Conservation (phyloP, 1,140 invertebrate species). For the Ostrea edulis region DNA sequence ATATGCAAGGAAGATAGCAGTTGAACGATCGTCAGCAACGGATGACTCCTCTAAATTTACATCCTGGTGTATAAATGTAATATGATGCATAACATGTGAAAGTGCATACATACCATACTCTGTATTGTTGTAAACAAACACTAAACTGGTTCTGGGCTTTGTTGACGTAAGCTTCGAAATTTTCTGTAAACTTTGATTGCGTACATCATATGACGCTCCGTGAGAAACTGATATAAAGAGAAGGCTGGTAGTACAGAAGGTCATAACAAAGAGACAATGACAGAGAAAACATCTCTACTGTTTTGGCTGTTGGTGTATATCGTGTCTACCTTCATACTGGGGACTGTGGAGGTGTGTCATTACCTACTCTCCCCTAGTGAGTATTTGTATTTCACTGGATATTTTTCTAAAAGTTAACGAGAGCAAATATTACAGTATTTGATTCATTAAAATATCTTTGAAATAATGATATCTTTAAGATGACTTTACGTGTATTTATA, state of each 20-base stretch:
- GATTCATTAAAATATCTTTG: no score
- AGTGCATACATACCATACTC: neutral
- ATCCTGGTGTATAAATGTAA: neutral
- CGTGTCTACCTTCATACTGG: neutral
- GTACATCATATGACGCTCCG: neutral
- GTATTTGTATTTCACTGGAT: neutral
- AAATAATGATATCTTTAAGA: neutral
- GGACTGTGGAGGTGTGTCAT: neutral
- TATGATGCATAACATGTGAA: neutral
- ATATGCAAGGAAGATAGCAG: neutral
- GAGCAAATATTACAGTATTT: neutral
- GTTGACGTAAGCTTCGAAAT: neutral
- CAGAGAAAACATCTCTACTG: neutral
- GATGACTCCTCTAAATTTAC: neutral
- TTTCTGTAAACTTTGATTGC: neutral
- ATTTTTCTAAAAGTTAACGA: no score
- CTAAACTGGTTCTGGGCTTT: neutral
- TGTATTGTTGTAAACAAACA: neutral
- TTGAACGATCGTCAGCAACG: neutral
- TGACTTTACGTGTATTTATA: no score
- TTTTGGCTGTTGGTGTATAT: neutral
- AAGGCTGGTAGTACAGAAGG: neutral
- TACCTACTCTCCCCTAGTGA: neutral
- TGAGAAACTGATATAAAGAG: neutral
- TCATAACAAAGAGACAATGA: neutral